Percentiles rank a stretch among this genome's conserved stretches.
Conservation (phyloP, 1,140 invertebrate species). For the Conus betulinus region DNA sequence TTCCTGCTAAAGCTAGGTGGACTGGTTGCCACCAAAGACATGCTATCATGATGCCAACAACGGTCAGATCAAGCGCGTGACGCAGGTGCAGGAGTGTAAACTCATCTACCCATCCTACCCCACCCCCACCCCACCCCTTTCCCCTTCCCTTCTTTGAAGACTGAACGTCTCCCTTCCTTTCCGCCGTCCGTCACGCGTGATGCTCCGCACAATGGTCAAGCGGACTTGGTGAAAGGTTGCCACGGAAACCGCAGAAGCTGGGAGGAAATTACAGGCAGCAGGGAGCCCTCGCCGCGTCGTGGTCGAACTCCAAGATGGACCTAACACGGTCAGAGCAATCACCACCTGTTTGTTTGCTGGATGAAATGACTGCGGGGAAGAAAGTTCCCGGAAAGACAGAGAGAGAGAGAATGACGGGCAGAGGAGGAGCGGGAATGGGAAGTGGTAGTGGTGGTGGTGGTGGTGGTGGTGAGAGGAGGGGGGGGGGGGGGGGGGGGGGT, state of each 20-base stretch:
- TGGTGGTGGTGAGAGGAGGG: neutral
- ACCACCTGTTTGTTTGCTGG: neutral
- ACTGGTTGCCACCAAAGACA: neutral
- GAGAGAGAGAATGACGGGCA: neutral
- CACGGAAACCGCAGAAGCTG: neutral
- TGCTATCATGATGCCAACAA: neutral
- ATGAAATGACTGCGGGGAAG: neutral
- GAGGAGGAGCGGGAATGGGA: neutral
- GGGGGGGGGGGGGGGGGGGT: neutral
- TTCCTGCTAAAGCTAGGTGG: no score
- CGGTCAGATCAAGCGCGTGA: neutral
- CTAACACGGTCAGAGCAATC: neutral
- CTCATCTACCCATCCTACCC: neutral
- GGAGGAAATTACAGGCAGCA: neutral
- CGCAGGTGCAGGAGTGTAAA: conserved; percentile 1
- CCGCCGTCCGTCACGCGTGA: neutral
- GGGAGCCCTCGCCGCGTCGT: neutral
- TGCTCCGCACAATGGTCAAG: conserved; percentile 7
- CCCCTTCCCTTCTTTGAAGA: neutral
- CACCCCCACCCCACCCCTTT: neutral
- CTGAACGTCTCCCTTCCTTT: neutral
- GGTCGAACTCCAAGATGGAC: neutral
- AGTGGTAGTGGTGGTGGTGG: neutral
- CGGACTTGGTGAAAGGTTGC: conserved; percentile 12
- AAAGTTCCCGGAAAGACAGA: neutral